These are phyloP conservation scores for Macaca mulatta DNA, from an alignment of 2,113 vertebrate species.

Conservation along the genomic window DNA sequence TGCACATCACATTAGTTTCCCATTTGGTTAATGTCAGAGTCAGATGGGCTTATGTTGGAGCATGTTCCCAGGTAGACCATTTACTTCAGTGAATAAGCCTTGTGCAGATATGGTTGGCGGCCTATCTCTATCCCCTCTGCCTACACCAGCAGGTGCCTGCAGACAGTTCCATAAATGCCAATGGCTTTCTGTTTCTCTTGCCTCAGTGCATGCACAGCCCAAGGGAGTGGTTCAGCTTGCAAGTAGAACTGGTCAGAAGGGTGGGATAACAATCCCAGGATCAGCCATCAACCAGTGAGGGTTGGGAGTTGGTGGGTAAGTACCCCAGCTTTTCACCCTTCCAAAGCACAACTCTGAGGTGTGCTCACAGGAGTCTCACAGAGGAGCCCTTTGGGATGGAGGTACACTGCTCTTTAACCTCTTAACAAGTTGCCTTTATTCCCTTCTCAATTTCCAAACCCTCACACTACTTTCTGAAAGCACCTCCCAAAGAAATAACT, in stretches of 20 bases:
- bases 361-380: background rate
- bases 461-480: background rate
- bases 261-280: background rate
- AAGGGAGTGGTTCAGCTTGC: background rate
- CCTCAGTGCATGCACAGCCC: background rate
- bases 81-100: background rate
- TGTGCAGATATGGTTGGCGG: background rate
- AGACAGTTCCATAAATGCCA: background rate
- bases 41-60: background rate
- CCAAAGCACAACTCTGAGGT: background rate
- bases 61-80: background rate
- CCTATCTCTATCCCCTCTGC: background rate
- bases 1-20: too few species aligned
- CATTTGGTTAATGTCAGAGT: background rate
- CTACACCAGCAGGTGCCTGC: background rate
- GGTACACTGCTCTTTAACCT: background rate
- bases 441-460: background rate
- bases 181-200: background rate
- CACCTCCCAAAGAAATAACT: background rate
- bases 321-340: background rate
- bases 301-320: background rate
- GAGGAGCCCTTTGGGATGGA: background rate
- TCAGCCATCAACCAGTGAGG: background rate
- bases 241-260: background rate
- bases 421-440: background rate